Evolutionary conservation across 2,797 vertebrate species (phyloP), one percentile per base, ranked within the genome.

Genomic region (Discoglossus pictus): DNA sequence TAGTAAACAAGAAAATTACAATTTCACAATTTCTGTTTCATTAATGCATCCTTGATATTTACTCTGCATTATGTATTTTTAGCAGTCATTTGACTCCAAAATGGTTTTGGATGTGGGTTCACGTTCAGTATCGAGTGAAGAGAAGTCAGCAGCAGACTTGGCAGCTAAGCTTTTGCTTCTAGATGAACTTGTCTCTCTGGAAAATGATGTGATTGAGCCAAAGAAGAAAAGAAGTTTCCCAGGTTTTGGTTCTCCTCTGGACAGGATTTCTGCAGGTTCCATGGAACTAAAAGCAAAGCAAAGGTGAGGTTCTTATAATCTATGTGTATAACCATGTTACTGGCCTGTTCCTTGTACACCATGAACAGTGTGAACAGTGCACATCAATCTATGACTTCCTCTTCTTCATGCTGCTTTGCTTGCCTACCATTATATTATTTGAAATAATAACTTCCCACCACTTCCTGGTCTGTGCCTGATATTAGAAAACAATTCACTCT

Each of bases 141-240:
- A 84, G 55, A 94, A 92, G 56, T 72, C 80, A 1, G 75, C 84
- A 46, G 75, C 79, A 13, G 83, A 76, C 23, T 66, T 91, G 24
- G 78, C 73, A 2, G 70, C 77, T 5, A 95, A 93, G 71, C 76
- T 92, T 4, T 65, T 91, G 17, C 80, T 85, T 63, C 74, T 92
- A 4, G 82, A 93, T 48, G 84, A 90, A 15, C 75, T 91, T 71
- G 80, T 87, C n/a, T 88, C 84, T 61, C 73, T 89, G 78, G 93
- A 95, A 76, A 95, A 97, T 0, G 93, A 96, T 0, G 91, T 93
- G 65, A 89, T 87, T 0, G 94, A 96, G 80, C 91, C 92, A 5
- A 97, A 96, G 82, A 94, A 82, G 75, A 98, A 94, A 80, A 90
- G 93, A 74, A 93, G 93, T 61, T 96, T 94, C 74, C 75, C 90